These are phyloP conservation scores for Melanocharis versteri DNA, from an alignment of 2,113 vertebrate genomes.

Conservation along the genomic window DNA sequence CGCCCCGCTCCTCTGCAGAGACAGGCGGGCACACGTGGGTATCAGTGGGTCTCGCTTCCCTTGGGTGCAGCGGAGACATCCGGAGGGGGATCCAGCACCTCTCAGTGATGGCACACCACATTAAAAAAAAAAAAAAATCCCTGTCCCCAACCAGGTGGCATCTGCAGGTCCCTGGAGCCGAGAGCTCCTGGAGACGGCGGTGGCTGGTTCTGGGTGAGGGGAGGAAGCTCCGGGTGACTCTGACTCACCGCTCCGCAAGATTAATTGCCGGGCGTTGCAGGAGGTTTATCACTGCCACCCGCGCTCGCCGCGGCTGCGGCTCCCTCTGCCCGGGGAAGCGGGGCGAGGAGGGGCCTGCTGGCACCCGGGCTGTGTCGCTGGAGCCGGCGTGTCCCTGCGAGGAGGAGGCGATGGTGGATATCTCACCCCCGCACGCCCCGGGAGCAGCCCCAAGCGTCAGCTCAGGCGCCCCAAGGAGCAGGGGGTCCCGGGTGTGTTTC, in stretches of 20 bases:
- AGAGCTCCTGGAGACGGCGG: slow-evolving; percentile 51
- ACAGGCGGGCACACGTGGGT: accelerated
- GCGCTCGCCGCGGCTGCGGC: background rate
- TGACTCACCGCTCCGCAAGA: slow-evolving; percentile 68
- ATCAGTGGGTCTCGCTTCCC: background rate
- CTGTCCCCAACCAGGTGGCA: slow-evolving; percentile 11
- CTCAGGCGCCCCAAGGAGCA: accelerated
- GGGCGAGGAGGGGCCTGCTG: background rate
- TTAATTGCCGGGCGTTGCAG: slow-evolving; percentile 67
- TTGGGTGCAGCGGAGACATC: background rate
- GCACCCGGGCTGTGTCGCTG: background rate
- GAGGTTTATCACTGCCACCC: slow-evolving; percentile 70
- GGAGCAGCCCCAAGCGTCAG: background rate
- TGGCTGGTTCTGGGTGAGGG: slow-evolving; percentile 44
- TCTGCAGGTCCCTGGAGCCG: slow-evolving; percentile 25
- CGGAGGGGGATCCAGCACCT: background rate
- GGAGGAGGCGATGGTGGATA: background rate
- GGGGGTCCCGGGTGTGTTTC: accelerated
- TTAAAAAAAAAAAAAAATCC: background rate
- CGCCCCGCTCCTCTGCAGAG: background rate
- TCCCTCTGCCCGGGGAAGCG: background rate
- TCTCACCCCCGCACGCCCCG: background rate
- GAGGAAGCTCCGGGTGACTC: slow-evolving; percentile 46
- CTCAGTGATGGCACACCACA: background rate
- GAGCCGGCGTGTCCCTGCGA: accelerated